These are phyloP conservation scores for Fistularia commersonii DNA, from an alignment of 2,797 vertebrate species.

Conservation along the genomic window DNA sequence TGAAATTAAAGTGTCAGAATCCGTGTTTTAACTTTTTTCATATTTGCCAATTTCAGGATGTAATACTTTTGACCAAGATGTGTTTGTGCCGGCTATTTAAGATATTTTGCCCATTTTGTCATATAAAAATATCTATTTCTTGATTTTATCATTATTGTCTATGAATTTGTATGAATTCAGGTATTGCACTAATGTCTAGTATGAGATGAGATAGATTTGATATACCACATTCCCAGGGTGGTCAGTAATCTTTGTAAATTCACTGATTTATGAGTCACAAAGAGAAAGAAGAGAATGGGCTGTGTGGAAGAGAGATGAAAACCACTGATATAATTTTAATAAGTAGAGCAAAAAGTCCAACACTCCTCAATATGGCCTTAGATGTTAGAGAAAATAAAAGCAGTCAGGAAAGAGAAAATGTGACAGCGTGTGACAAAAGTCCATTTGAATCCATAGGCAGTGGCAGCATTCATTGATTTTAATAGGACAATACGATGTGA, in stretches of 20 bases:
- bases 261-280: slow-evolving; percentile 3
- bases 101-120: too few species aligned
- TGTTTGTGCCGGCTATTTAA: too few species aligned
- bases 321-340: slow-evolving; percentile 12
- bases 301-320: slow-evolving; percentile 19
- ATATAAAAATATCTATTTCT: too few species aligned
- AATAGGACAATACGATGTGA: slow-evolving; percentile 69
- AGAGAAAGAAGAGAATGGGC: slow-evolving; percentile 5
- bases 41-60: not conserved
- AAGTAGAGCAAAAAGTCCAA: slow-evolving; percentile 23
- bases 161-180: too few species aligned
- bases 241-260: slow-evolving; percentile 3
- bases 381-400: slow-evolving; percentile 31
- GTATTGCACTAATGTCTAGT: too few species aligned
- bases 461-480: slow-evolving; percentile 62
- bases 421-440: slow-evolving; percentile 36
- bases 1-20: too few species aligned
- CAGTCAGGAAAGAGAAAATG: slow-evolving; percentile 27
- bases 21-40: not conserved
- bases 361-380: slow-evolving; percentile 10
- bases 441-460: slow-evolving; percentile 50
- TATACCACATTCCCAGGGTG: not conserved
- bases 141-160: too few species aligned
- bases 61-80: too few species aligned
- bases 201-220: not conserved